Percentiles rank a stretch among this genome's conserved stretches.
phyloP scores from a whole-genome alignment of 2,888 invertebrate species.

The Endomychus coccineus region DNA sequence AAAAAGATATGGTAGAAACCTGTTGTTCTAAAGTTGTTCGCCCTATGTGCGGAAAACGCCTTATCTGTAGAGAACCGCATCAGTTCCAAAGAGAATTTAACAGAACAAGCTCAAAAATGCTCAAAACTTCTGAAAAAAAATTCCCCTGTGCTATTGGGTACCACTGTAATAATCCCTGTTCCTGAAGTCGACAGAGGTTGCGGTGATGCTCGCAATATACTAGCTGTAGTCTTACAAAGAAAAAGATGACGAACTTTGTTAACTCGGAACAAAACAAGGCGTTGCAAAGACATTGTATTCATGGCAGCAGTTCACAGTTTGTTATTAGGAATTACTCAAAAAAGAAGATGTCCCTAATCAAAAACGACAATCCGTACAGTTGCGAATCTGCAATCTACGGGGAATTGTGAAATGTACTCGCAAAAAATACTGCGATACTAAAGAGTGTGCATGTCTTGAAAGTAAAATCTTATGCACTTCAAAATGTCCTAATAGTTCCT shows the following conservation, averaged over 20 bases:
- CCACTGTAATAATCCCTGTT: not conserved
- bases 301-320: not conserved
- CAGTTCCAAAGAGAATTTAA: not conserved
- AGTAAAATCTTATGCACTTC: too few relatives aligned
- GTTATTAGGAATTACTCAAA: not conserved
- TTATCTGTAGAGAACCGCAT: not conserved
- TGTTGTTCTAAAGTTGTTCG: not conserved
- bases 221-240: too few relatives aligned
- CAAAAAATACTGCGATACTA: too few relatives aligned
- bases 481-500: too few relatives aligned
- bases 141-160: not conserved
- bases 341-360: not conserved
- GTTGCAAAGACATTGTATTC: not conserved
- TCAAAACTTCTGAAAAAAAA: conserved; percentile 3
- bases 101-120: conserved; percentile 4
- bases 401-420: too few relatives aligned
- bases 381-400: too few relatives aligned
- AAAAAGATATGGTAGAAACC: not conserved
- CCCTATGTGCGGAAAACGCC: not conserved
- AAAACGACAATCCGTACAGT: too few relatives aligned
- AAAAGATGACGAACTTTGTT: conserved; percentile 1
- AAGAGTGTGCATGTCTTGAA: too few relatives aligned
- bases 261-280: not conserved
- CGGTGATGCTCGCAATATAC: conserved; percentile 4
- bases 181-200: conserved; percentile 5